Evolutionary conservation across 2,797 vertebrate genomes (phyloP), one percentile per base, ranked within the genome.

Genomic region (Trematomus bernacchii): DNA sequence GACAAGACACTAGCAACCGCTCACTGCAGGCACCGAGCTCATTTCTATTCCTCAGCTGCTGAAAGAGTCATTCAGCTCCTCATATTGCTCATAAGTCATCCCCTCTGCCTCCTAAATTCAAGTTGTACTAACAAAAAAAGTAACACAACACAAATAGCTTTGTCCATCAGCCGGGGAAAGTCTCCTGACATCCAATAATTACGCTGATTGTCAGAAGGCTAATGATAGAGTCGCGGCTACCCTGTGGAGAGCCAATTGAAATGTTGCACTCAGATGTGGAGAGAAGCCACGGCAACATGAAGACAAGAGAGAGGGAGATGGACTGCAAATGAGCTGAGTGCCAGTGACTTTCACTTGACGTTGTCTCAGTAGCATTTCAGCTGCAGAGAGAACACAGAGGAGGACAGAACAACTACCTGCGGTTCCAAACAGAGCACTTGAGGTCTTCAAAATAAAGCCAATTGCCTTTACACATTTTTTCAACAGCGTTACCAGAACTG

Each of bases 101-200:
- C n/a, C 43, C 48, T 54, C 75, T 81, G 65, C 61, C 66, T 68
- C 68, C 71, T 82, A 70, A 87, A 74, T 76, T 57, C 53, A 80
- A 79, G 53, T 66, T 83, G 77, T 52, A 23, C 81, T 57, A 46
- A 68, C 67, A 80, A 76, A 82, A 55, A 71, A 43, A 74, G 71
- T 67, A 81, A 70, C 75, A 76, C 23, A 57, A 70, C 46, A 42
- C 63, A 89, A 91, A 92, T 89, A 93, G 83, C 82, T 70, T 69
- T 83, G 84, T 91, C 86, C 80, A 77, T 90, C 80, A 88, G 80
- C 52, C 60, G 50, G 7, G 0, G 27, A 73, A 62, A 77, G 66
- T 68, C 64, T 72, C 58, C 57, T 73, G 89, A 88, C 86, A 89
- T 69, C 73, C 89, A 51, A 21, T 90, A 90, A 91, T 92, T 89